Evolutionary conservation across 2,113 vertebrate genomes (phyloP), one percentile per base, ranked within the genome.

Genomic region (Dermatemys mawii): DNA sequence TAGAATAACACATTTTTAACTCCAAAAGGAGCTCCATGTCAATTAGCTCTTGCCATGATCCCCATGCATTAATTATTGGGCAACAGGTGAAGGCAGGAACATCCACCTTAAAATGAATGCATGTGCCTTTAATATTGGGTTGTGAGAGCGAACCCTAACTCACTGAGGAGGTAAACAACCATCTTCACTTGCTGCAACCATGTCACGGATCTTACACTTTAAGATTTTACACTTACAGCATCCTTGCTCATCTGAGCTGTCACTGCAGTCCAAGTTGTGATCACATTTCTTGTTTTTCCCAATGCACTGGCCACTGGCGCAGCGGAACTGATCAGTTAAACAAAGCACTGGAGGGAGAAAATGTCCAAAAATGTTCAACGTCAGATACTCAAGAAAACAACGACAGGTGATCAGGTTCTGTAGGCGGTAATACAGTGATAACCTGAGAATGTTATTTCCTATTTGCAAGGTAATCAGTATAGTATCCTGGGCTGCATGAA

Each of bases 281-380:
- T 99, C 99, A 63, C 99, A 99, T 93, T 99, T 99, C 97, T 99
- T 99, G 97, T 99, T 99, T 84, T 99, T 99, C 7, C 99, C 99
- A 14, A 99, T 98, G 97, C 99, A 99, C 96, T 99, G 99, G 22
- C 99, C 99, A 16, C 98, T 99, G 49, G 98, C 94, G 96, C 99
- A 99, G 94, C 98, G 98, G 97, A 99, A 99, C 97, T 99, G 99
- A 86, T 99, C 99, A 0, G 97, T 95, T 16, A 99, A 98, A 96
- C 99, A 99, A 12, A 98, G 98, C 63, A 98, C 99, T 99, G 97
- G 46, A 55, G 63, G 26, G 94, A 88, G 89, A 97, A 94, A 85
- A 93, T 78, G 89, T 3, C 49, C 27, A 57, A 5, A 60, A 78
- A 81, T 55, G 85, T 48, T 92, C 73, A 95, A 60, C 49, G 83